Conservation (phyloP, 2,888 invertebrate genomes). For the Xestia sexstrigata region DNA sequence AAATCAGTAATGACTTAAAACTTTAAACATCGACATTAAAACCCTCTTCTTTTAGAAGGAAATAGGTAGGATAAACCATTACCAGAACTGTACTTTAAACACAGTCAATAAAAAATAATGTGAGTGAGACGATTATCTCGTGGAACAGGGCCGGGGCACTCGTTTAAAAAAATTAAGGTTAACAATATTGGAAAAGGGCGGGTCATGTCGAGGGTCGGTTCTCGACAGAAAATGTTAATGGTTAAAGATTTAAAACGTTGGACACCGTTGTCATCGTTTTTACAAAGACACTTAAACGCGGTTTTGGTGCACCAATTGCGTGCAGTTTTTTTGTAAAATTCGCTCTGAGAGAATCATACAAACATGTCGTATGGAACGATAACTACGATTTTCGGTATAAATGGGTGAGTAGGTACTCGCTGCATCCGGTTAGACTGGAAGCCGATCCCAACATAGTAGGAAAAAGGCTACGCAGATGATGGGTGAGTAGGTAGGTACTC, state of each 20-base stretch:
- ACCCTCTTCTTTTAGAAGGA: not conserved
- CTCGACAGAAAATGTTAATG: constrained; percentile 82
- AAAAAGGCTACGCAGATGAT: too few species aligned
- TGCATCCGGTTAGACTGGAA: too few species aligned
- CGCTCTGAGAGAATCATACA: not conserved
- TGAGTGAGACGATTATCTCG: constrained; percentile 57
- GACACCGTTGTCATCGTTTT: not conserved
- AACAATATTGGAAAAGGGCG: constrained; percentile 75
- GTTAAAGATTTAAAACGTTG: not conserved
- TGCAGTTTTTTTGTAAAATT: not conserved
- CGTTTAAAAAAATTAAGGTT: constrained; percentile 70
- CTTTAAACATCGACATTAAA: not conserved
- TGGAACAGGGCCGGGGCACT: constrained; percentile 21
- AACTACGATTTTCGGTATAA: not conserved
- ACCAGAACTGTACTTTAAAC: constrained; percentile 41
- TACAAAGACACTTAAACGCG: too few species aligned
- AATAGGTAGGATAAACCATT: constrained; percentile 12
- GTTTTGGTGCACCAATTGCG: not conserved
- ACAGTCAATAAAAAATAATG: constrained; percentile 54
- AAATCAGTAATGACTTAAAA: not conserved
- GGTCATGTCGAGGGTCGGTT: constrained; percentile 69
- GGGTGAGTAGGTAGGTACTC: not conserved
- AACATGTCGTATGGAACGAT: not conserved
- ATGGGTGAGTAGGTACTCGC: not conserved
- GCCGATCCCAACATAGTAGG: too few species aligned